phyloP scores from a whole-genome alignment of 2,113 vertebrate species.

The Ascaphus truei region DNA sequence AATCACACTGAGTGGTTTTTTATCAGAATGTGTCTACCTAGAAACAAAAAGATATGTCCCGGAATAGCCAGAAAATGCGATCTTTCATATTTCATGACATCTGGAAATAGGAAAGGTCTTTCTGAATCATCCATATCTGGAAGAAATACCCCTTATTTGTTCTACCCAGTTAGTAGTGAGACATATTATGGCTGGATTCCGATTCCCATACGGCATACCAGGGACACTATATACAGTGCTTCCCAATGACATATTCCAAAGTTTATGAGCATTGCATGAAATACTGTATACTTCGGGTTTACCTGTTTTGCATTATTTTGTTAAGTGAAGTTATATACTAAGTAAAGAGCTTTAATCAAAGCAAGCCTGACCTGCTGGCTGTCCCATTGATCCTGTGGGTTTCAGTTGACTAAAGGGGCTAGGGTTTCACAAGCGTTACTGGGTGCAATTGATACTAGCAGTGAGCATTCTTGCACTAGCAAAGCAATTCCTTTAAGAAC shows the following conservation, averaged over 20 bases:
- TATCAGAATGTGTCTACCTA: too few species aligned
- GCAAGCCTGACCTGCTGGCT: background rate
- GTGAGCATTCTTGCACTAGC: conserved; percentile 11
- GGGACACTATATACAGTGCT: background rate
- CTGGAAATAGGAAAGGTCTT: too few species aligned
- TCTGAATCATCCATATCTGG: too few species aligned
- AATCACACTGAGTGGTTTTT: too few species aligned
- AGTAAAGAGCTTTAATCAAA: conserved; percentile 17
- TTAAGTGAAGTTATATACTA: background rate
- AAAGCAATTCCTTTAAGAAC: conserved; percentile 39
- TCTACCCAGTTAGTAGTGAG: background rate
- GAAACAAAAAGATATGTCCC: too few species aligned
- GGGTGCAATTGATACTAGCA: conserved; percentile 36
- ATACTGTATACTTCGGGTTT: too few species aligned
- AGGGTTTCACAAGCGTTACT: conserved; percentile 25
- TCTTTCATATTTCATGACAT: too few species aligned
- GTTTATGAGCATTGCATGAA: too few species aligned
- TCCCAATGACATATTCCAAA: too few species aligned
- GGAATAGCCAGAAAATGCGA: too few species aligned
- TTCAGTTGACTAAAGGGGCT: conserved; percentile 17
- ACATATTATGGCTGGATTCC: background rate
- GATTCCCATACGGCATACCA: background rate
- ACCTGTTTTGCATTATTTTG: conserved; percentile 7
- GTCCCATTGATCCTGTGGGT: background rate
- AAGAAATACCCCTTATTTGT: background rate